phyloP scores from a whole-genome alignment of 2,113 vertebrate species.

The Mystacornis crossleyi region DNA sequence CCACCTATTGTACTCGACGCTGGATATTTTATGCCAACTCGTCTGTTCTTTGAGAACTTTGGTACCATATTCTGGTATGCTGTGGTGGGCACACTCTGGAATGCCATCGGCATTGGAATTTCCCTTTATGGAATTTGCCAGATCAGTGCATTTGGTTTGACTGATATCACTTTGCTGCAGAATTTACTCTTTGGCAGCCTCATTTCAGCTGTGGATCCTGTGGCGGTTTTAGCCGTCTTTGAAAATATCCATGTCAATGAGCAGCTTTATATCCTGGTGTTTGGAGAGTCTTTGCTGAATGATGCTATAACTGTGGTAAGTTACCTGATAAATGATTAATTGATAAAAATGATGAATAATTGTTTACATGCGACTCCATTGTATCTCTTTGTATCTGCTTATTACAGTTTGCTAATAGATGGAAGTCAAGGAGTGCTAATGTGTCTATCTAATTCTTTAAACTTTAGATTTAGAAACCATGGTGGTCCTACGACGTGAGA shows the following conservation, averaged over 20 bases:
- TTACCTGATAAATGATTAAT: background rate
- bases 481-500: background rate
- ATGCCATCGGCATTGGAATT: slow-evolving; percentile 92
- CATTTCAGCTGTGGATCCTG: slow-evolving; percentile 95
- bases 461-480: background rate
- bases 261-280: slow-evolving; percentile 95
- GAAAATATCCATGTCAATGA: slow-evolving; percentile 95
- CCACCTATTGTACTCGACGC: slow-evolving; percentile 95
- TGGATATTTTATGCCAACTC: slow-evolving; percentile 95
- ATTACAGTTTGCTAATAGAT: background rate
- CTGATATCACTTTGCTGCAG: slow-evolving; percentile 93
- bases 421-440: background rate
- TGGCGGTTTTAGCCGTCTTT: slow-evolving; percentile 93
- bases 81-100: slow-evolving; percentile 94
- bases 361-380: background rate
- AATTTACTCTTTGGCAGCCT: slow-evolving; percentile 93
- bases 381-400: background rate
- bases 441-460: background rate
- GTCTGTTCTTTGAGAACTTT: slow-evolving; percentile 94
- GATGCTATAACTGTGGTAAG: slow-evolving; percentile 98
- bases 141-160: slow-evolving; percentile 87
- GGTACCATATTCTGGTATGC: slow-evolving; percentile 97
- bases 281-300: slow-evolving; percentile 95
- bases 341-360: background rate
- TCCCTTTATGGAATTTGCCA: slow-evolving; percentile 94